A percentile compares a stretch with the other conserved stretches of the same genome.
These are phyloP conservation scores for Drosophila cognata DNA, from an alignment of 2,888 invertebrate species.

Conservation along the genomic window DNA sequence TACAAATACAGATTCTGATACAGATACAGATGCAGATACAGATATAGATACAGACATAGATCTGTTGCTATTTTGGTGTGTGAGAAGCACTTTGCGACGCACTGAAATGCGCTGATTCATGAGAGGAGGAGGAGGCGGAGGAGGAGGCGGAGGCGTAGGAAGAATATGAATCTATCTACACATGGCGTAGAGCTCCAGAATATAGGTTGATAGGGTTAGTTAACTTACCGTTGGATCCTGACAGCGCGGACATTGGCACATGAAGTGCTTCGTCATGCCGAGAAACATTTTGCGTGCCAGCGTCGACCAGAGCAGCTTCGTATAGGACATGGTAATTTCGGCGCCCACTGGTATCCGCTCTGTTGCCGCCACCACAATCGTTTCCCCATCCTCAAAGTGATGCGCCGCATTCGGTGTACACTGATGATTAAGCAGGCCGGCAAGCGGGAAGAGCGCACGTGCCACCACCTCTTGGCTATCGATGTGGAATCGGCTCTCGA, in stretches of 20 bases:
- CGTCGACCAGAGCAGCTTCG: conserved; percentile 90
- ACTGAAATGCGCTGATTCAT: not conserved
- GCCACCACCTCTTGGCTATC: conserved; percentile 84
- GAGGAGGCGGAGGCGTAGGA: not conserved
- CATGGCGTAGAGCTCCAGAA: not conserved
- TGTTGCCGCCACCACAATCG: conserved; percentile 88
- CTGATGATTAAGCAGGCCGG: conserved; percentile 89
- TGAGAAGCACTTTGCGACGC: conserved; percentile 32
- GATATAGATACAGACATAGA: not conserved
- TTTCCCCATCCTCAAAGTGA: conserved; percentile 87
- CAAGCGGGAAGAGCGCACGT: conserved; percentile 89
- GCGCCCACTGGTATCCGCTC: conserved; percentile 88
- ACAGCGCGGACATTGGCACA: conserved; percentile 89
- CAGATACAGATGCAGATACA: not conserved
- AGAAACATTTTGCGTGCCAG: conserved; percentile 88
- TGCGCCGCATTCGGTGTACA: conserved; percentile 91
- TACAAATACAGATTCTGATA: conserved; percentile 1
- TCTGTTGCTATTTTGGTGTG: conserved; percentile 38
- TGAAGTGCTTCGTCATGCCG: conserved; percentile 88
- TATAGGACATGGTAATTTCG: conserved; percentile 89
- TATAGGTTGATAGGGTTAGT: not conserved
- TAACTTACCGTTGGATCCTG: conserved; percentile 89
- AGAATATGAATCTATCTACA: not conserved
- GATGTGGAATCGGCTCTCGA: conserved; percentile 79
- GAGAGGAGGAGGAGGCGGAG: not conserved